Evolutionary conservation across 1,140 invertebrate genomes (phyloP), one percentile per base, ranked within the genome.

Genomic region (Oncopeltus fasciatus): DNA sequence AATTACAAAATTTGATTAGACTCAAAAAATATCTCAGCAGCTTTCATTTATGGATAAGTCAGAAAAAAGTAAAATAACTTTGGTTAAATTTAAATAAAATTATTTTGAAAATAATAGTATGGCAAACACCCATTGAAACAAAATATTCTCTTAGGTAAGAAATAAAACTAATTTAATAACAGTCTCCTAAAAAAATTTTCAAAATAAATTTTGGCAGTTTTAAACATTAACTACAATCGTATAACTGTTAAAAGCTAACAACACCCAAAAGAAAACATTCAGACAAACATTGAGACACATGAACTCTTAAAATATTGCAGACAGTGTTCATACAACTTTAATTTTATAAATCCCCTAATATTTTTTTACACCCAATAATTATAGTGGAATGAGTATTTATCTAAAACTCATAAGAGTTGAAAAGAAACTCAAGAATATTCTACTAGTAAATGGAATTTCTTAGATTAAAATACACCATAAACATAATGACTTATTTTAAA

Each of bases 1-100:
- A 60, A 47, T 21, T 47, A 60, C 46, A 47, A 49, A 47, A 14
- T 60, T 60, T 60, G 44, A 60, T 60, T 57, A 57, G 16, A 57
- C 28, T 57, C 33, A 57, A 53, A 53, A n/a, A 53, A 53, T 53
- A 53, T 53, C 49, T 24, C 26, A 53, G 21, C 24, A 24, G 49
- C 49, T 53, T 26, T 24, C 21, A 24, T 53, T 53, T 53, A 18
- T 24, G 24, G 4, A 53, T 24, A 53, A 53, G 21, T 21, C 24
- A 4, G 49, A 24, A 3, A 8, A 27, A 53, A 26, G 26, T 3
- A 53, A 46, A 38, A 38, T 24, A 8, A 53, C 49, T 53, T 53
- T 53, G 49, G 49, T 26, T 24, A 53, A 24, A 26, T 24, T 53
- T 53, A 3, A 11, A 46, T 20, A 20, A 16, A 44, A n/a, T n/a